Evolutionary conservation across 2,888 invertebrate genomes (phyloP), one percentile per base, ranked within the genome.

Genomic region (Caenorhabditis sp.): DNA sequence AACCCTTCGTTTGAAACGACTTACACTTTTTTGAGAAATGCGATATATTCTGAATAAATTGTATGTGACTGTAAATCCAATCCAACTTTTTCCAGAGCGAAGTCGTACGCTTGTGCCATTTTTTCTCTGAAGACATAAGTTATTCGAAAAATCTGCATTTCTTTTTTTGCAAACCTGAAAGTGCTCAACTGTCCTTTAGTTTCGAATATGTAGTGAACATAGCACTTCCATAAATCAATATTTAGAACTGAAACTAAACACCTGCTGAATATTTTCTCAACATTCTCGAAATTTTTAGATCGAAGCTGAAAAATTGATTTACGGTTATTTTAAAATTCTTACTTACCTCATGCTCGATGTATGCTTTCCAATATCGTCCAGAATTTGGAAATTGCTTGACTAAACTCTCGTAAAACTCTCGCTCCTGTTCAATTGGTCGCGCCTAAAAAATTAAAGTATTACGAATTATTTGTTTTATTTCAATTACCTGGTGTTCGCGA

Each of bases 101-200:
- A 99, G 89, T 99, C 97, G 89, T 97, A 99, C 0, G 99, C 97
- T 89, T 99, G 96, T 0, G 97, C 97, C 94, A 99, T 94, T 90
- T 97, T 97, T 89, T 99, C 99, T 88, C 97, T 96, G 88, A 68
- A 83, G 78, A 17, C 58, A 61, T n/a, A 20, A 60, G n/a, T 26
- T 26, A 31, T 54, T 20, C 1, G n/a, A n/a, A n/a, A n/a, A n/a
- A n/a, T n/a, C n/a, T n/a, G n/a, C n/a, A 59, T 25, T 56, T 12
- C 12, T n/a, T n/a, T 31, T 31, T 31, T 31, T 7, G 31, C 31
- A 7, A 26, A 83, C 95, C 95, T 95, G 90, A 95, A 95, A 0
- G 94, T 93, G 0, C 94, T 93, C 81, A 96, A 91, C 85, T 94
- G 93, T 61, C 95, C 93, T 89, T 96, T 96, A 0, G 97, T 99